A percentile compares a stretch with the other conserved stretches of the same genome.
These are phyloP conservation scores for Sminthurides aquaticus DNA, from an alignment of 2,888 invertebrate species.

Conservation along the genomic window DNA sequence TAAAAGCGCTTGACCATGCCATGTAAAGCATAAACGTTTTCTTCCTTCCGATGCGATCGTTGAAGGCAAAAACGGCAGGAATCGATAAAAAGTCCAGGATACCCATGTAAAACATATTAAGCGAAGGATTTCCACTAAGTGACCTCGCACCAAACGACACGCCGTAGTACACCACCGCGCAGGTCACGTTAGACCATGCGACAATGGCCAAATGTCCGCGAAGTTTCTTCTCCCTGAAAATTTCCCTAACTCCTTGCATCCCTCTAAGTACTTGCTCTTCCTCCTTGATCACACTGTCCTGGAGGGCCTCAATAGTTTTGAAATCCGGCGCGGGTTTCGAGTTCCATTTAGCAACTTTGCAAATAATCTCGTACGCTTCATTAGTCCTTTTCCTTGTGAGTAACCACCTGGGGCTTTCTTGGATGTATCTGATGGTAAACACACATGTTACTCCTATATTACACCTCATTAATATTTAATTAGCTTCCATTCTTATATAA, in stretches of 20 bases:
- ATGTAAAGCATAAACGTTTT: slow-evolving; percentile 31
- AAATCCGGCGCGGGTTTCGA: slow-evolving; percentile 16
- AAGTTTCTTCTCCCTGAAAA: slow-evolving; percentile 10
- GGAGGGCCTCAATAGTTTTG: slow-evolving; percentile 28
- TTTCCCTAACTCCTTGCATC: slow-evolving; percentile 15
- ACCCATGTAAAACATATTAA: slow-evolving; percentile 25
- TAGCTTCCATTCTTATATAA: too few species aligned
- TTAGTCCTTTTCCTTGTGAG: slow-evolving; percentile 31
- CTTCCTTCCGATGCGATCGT: slow-evolving; percentile 31
- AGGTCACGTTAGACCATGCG: slow-evolving; percentile 23
- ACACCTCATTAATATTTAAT: too few species aligned
- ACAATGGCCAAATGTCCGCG: slow-evolving; percentile 16
- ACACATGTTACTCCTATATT: too few species aligned
- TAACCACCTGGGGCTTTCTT: slow-evolving; percentile 38
- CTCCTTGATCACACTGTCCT: slow-evolving; percentile 15
- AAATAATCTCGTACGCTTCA: slow-evolving; percentile 28
- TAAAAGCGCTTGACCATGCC: slow-evolving; percentile 24
- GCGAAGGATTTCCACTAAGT: slow-evolving; percentile 18
- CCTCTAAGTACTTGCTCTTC: slow-evolving; percentile 13
- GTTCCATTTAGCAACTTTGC: slow-evolving; percentile 35
- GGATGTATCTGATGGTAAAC: slow-evolving; percentile 11
- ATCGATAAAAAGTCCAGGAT: slow-evolving; percentile 18
- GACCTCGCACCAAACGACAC: slow-evolving; percentile 23
- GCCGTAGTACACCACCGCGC: slow-evolving; percentile 28
- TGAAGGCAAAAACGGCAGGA: slow-evolving; percentile 11